A percentile compares a stretch with the other conserved stretches of the same genome.
These are phyloP conservation scores for Lethrus apterus DNA, from an alignment of 1,140 invertebrate species.

Conservation along the genomic window DNA sequence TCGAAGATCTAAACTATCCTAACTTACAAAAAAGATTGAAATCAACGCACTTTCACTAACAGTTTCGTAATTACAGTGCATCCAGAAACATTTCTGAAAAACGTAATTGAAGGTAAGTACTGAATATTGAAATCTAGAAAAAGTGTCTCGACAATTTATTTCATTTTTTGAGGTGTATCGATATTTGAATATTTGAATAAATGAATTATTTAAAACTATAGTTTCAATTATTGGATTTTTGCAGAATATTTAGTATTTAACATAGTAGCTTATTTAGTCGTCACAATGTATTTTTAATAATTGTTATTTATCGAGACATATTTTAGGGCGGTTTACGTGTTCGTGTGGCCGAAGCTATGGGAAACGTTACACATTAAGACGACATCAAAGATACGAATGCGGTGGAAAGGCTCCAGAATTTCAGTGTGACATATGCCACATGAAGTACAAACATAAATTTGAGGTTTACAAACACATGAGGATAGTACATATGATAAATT, in stretches of 20 bases:
- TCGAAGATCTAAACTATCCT: too few species aligned
- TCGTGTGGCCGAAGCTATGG: conserved; percentile 24
- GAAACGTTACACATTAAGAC: conserved; percentile 20
- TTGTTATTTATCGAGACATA: not conserved
- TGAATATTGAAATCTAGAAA: too few species aligned
- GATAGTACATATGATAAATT: conserved; percentile 20
- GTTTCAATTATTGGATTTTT: not conserved
- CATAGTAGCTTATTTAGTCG: not conserved
- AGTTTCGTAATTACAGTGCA: too few species aligned
- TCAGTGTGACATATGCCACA: conserved; percentile 40
- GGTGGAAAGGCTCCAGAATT: conserved; percentile 65
- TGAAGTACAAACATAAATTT: conserved; percentile 25
- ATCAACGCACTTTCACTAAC: too few species aligned
- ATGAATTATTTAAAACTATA: not conserved
- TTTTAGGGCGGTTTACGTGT: conserved; percentile 18
- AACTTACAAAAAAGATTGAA: too few species aligned
- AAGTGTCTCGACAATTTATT: too few species aligned
- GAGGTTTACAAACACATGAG: conserved; percentile 28
- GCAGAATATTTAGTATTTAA: not conserved
- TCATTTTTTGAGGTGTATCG: too few species aligned
- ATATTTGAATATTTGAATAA: not conserved
- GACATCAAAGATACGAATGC: conserved; percentile 51
- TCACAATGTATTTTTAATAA: not conserved
- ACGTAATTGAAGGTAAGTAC: too few species aligned
- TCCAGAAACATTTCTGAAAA: too few species aligned